A percentile compares a stretch with the other conserved stretches of the same genome.
Conservation (phyloP, 2,888 invertebrate genomes). For the Smittia aterrima region DNA sequence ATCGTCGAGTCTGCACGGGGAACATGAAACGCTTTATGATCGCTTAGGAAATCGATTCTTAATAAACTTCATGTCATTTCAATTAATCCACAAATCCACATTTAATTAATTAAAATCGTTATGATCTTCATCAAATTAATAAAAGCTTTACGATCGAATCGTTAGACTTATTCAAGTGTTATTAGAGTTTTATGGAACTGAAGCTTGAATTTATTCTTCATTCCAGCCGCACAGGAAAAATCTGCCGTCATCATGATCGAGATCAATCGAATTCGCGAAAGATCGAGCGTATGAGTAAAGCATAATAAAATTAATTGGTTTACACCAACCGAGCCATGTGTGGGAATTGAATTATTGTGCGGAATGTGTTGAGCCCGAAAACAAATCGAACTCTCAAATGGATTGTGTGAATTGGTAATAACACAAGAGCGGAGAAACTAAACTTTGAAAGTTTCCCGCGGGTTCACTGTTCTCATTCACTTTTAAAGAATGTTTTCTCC, state of each 20-base stretch:
- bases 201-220: not conserved
- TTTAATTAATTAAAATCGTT: slow-evolving; percentile 40
- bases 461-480: slow-evolving; percentile 29
- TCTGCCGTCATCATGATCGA: not conserved
- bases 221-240: not conserved
- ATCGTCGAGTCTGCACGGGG: not conserved
- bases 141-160: slow-evolving; percentile 5
- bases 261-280: not conserved
- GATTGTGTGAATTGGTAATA: slow-evolving; percentile 41
- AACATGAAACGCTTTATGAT: not conserved
- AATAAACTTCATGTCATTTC: slow-evolving; percentile 27
- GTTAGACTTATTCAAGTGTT: not conserved
- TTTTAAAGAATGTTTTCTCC: slow-evolving; percentile 30
- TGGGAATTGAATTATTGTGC: slow-evolving; percentile 37
- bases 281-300: not conserved
- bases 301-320: slow-evolving; percentile 15
- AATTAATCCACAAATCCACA: slow-evolving; percentile 41
- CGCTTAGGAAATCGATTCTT: slow-evolving; percentile 3
- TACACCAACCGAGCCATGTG: not conserved
- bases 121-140: slow-evolving; percentile 15
- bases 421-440: slow-evolving; percentile 19
- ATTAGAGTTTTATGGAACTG: not conserved
- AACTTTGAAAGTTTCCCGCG: not conserved
- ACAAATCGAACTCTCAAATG: not conserved
- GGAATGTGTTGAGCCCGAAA: not conserved